Percentiles rank a stretch among this genome's conserved stretches.
Conservation (phyloP, 2,797 vertebrate genomes). For the Phrynocephalus guinanensis region DNA sequence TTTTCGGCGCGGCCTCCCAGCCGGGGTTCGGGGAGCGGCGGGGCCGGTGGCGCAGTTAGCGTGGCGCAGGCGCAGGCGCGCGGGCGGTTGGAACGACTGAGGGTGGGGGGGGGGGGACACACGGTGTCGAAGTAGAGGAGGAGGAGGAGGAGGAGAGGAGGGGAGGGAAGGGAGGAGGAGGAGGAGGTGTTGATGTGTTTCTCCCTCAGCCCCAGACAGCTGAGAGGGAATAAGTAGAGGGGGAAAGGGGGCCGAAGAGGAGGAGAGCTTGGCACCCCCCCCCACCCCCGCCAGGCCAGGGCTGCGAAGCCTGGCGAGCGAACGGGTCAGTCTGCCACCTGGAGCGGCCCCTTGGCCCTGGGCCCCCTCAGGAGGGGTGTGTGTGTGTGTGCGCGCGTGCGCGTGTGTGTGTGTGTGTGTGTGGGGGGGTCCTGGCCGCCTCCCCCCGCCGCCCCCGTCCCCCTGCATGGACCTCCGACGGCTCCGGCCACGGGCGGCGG, state of each 20-base stretch:
- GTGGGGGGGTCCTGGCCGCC: too few relatives aligned
- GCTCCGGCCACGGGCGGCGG: conserved; percentile 44
- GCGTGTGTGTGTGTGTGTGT: too few relatives aligned
- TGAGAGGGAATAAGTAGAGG: conserved; percentile 75
- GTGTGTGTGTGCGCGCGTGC: too few relatives aligned
- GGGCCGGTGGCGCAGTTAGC: conserved; percentile 73
- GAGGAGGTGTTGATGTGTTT: conserved; percentile 28
- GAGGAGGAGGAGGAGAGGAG: too few relatives aligned
- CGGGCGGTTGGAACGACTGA: conserved; percentile 10
- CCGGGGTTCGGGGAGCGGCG: background rate
- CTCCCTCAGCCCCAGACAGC: conserved; percentile 75
- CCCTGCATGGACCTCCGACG: conserved; percentile 58
- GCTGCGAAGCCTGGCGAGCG: too few relatives aligned
- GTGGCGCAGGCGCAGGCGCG: conserved; percentile 80
- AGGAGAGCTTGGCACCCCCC: conserved; percentile 58
- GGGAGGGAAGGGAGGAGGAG: too few relatives aligned
- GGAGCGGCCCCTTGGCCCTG: conserved; percentile 4
- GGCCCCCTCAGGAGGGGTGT: too few relatives aligned
- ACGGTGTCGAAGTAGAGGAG: background rate
- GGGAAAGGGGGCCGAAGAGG: background rate
- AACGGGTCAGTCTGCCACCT: conserved; percentile 25
- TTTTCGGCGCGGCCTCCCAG: conserved; percentile 49
- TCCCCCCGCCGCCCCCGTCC: conserved; percentile 25
- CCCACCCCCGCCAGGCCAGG: too few relatives aligned
- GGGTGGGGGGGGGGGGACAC: conserved; percentile 13